Conservation (phyloP, 2,797 vertebrate genomes). For the Sebastes wilsoni region DNA sequence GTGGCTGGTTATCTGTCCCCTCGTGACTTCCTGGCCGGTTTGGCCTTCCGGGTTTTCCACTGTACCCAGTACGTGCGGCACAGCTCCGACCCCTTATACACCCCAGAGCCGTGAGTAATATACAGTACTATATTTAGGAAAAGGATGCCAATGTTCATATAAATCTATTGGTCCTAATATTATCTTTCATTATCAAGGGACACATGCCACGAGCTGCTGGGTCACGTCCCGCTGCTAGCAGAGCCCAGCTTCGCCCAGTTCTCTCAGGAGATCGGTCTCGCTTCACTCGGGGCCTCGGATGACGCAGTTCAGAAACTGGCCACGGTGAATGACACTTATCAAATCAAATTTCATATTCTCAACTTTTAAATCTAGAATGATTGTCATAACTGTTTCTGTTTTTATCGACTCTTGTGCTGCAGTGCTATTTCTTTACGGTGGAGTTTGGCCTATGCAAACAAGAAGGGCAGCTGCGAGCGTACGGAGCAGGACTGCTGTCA, state of each 20-base stretch:
- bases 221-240: conserved; percentile 92
- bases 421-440: conserved; percentile 99
- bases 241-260: conserved; percentile 97
- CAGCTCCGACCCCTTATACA: conserved; percentile 96
- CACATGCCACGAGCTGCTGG: conserved; percentile 94
- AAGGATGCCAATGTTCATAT: not conserved
- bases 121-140: not conserved
- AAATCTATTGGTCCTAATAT: not conserved
- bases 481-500: conserved; percentile 95
- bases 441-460: conserved; percentile 99
- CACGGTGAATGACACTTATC: conserved; percentile 81
- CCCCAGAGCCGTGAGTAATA: conserved; percentile 93
- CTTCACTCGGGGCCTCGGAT: conserved; percentile 93
- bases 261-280: conserved; percentile 95
- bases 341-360: not conserved
- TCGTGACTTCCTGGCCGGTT: conserved; percentile 95
- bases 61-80: conserved; percentile 98
- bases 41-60: conserved; percentile 98
- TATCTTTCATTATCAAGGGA: conserved; percentile 81
- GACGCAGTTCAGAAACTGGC: conserved; percentile 93
- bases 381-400: conserved; percentile 83
- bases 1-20: conserved; percentile 97
- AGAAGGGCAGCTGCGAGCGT: conserved; percentile 92
- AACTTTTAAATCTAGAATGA: not conserved
- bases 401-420: conserved; percentile 72